Evolutionary conservation across 2,797 vertebrate species (phyloP).

Genomic region (Falco berigora): DNA sequence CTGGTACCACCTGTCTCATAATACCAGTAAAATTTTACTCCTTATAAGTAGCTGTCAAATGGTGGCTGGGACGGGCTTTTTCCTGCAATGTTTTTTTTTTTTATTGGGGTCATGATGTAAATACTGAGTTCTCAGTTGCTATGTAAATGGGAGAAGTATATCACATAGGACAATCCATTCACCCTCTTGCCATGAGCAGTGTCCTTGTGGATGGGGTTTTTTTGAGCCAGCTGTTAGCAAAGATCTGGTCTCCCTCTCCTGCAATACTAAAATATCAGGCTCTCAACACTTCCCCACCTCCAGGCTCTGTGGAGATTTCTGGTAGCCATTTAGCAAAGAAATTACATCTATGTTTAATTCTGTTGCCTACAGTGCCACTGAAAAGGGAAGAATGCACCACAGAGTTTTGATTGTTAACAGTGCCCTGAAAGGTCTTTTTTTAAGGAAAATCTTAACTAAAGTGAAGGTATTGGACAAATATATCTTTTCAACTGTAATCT

Average conservation of each 20-base stretch:
- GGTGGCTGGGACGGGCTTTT: not conserved
- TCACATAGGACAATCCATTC: not conserved
- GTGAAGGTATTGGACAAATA: not conserved
- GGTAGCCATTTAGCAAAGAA: not conserved
- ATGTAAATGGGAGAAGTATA: not conserved
- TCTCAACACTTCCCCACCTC: too few species aligned
- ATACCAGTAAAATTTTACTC: not conserved
- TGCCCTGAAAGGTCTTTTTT: not conserved
- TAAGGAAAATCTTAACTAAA: not conserved
- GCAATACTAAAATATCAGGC: not conserved
- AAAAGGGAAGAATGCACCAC: not conserved
- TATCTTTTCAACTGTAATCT: not conserved
- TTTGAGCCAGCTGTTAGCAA: not conserved
- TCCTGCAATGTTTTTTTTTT: not conserved
- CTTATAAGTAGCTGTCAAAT: not conserved
- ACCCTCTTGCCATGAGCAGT: not conserved
- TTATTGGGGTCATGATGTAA: not conserved
- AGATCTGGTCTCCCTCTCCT: not conserved
- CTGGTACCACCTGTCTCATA: not conserved
- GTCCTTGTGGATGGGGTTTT: not conserved
- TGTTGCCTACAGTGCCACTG: not conserved
- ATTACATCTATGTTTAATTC: not conserved
- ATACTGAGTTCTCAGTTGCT: not conserved
- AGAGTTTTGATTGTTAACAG: not conserved
- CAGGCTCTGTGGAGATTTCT: not conserved